Percentiles rank a stretch among this genome's conserved stretches.
Evolutionary conservation across 2,113 vertebrate genomes (phyloP).

Genomic region (Stigmatopora argus): DNA sequence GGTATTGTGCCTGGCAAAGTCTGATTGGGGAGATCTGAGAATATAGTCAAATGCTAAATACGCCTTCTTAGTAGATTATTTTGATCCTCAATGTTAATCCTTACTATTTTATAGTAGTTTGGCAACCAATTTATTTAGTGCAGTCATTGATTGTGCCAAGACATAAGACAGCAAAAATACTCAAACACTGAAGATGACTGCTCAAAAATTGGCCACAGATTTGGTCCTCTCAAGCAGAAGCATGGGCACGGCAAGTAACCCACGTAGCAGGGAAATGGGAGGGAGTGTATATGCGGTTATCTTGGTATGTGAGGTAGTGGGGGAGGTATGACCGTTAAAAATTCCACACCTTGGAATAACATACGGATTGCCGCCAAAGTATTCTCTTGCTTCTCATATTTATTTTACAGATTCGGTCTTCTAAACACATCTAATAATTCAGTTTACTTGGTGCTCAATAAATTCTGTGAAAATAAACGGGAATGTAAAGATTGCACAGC

Average conservation of each 20-base stretch:
- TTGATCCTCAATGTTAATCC: no score
- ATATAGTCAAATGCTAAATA: no score
- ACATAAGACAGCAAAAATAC: no score
- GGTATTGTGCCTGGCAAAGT: background rate
- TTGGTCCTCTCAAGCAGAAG: constrained; percentile 1
- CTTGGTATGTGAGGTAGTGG: constrained; percentile 51
- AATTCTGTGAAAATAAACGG: constrained; percentile 5
- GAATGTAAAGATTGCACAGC: background rate
- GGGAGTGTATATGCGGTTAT: constrained; percentile 50
- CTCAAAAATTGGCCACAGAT: no score
- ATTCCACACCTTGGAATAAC: constrained; percentile 67
- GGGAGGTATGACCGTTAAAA: constrained; percentile 59
- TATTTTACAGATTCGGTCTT: background rate
- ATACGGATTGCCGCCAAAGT: constrained; percentile 32
- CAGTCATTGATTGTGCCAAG: no score
- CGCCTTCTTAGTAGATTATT: no score
- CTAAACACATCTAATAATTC: background rate
- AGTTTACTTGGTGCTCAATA: constrained; percentile 1
- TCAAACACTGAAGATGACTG: no score
- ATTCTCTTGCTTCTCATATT: constrained; percentile 18
- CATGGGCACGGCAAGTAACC: constrained; percentile 22
- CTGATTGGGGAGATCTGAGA: background rate
- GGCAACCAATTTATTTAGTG: no score
- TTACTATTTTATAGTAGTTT: no score
- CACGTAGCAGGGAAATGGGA: constrained; percentile 22